Evolutionary conservation across 2,888 invertebrate species (phyloP).

Genomic region (Lithophane ornitopus): DNA sequence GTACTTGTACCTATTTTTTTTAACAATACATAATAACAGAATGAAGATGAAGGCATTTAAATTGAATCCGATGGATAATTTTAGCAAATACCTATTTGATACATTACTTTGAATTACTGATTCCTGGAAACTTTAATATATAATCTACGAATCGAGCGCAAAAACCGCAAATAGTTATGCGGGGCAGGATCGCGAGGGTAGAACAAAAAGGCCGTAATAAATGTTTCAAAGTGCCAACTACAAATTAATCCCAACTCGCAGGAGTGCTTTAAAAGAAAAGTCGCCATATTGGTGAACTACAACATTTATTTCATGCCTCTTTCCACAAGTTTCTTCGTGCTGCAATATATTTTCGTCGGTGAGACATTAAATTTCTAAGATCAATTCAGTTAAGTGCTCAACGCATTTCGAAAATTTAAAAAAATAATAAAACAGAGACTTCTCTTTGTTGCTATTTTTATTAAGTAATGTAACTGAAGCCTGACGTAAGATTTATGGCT

Average conservation of each 20-base stretch:
- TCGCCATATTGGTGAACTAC: constrained; percentile 17
- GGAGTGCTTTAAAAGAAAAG: constrained; percentile 32
- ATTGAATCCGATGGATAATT: neutral
- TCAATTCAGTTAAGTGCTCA: constrained; percentile 54
- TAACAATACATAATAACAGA: neutral
- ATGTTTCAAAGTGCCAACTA: constrained; percentile 69
- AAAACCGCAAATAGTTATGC: constrained; percentile 64
- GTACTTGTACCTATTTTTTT: neutral
- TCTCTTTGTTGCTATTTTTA: constrained; percentile 10
- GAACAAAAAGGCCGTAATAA: constrained; percentile 69
- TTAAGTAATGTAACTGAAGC: constrained; percentile 11
- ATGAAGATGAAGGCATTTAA: neutral
- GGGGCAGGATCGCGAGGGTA: constrained; percentile 27
- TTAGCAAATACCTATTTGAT: neutral
- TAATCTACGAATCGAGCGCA: constrained; percentile 41
- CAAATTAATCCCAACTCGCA: constrained; percentile 70
- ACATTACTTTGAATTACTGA: neutral
- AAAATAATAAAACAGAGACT: constrained; percentile 28
- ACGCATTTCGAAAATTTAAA: constrained; percentile 17
- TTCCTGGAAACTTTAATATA: constrained; percentile 28
- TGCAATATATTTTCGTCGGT: constrained; percentile 33
- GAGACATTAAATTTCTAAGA: constrained; percentile 33
- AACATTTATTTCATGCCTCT: constrained; percentile 13
- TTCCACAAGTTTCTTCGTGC: constrained; percentile 17
- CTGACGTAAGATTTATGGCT: constrained; percentile 25